phyloP scores from a whole-genome alignment of 2,888 invertebrate species.

The Ariolimax columbianus region DNA sequence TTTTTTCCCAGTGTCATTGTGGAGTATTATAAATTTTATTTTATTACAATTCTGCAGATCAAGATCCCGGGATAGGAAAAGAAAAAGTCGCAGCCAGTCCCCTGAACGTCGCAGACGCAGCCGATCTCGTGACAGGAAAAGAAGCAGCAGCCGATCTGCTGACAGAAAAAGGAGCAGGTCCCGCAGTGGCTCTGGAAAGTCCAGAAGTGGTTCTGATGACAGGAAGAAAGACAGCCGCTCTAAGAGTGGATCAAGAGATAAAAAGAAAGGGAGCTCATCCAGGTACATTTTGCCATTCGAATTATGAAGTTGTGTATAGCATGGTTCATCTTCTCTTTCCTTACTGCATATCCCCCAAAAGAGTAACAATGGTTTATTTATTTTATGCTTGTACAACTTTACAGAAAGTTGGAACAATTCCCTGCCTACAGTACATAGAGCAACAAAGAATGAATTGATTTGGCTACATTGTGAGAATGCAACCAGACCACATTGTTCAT shows the following conservation, averaged over 20 bases:
- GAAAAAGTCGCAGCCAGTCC: constrained; percentile 41
- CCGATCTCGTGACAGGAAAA: constrained; percentile 49
- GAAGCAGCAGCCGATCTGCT: constrained; percentile 37
- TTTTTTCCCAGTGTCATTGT: too few species aligned
- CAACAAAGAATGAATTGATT: too few species aligned
- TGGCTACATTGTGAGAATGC: too few species aligned
- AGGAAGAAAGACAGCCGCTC: constrained; percentile 41
- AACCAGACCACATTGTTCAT: too few species aligned
- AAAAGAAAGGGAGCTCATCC: constrained; percentile 39
- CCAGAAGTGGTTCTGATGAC: constrained; percentile 47
- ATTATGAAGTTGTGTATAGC: too few species aligned
- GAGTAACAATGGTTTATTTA: too few species aligned
- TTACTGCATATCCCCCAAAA: too few species aligned
- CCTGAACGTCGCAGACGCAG: constrained; percentile 39
- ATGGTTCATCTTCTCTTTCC: too few species aligned
- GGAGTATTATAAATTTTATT: too few species aligned
- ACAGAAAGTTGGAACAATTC: too few species aligned
- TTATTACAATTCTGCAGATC: constrained; percentile 33
- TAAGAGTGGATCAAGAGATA: constrained; percentile 33
- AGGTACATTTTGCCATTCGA: constrained; percentile 14
- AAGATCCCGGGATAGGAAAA: constrained; percentile 51
- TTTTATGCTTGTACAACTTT: too few species aligned
- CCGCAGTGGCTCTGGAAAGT: constrained; percentile 45
- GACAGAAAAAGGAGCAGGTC: constrained; percentile 43
- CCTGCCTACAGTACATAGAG: too few species aligned